phyloP scores from a whole-genome alignment of 1,140 invertebrate species.

The Bombyx mandarina region DNA sequence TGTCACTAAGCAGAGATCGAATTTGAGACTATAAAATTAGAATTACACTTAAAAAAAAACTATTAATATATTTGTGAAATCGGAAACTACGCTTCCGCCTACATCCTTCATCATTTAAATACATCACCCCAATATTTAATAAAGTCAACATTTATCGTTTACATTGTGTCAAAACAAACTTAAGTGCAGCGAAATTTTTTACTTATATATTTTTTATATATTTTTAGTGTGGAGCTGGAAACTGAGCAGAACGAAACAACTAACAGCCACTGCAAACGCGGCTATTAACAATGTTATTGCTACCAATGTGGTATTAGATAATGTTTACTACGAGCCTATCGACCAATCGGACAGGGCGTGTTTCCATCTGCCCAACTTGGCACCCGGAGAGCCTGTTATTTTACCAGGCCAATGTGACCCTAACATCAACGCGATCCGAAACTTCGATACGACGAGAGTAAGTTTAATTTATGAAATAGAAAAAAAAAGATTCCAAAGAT shows the following conservation, averaged over 20 bases:
- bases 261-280: constrained; percentile 18
- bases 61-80: too few species aligned
- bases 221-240: constrained; percentile 44
- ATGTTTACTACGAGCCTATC: constrained; percentile 26
- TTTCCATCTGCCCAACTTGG: constrained; percentile 40
- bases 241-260: constrained; percentile 23
- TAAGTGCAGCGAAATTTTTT: too few species aligned
- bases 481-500: too few species aligned
- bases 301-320: constrained; percentile 22
- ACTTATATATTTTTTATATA: neutral
- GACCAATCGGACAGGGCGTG: constrained; percentile 33
- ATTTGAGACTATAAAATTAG: too few species aligned
- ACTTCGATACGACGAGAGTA: constrained; percentile 37
- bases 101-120: too few species aligned
- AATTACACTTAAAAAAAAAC: too few species aligned
- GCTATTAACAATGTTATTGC: constrained; percentile 25
- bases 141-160: too few species aligned
- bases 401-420: constrained; percentile 42
- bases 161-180: too few species aligned
- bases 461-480: constrained; percentile 5
- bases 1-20: too few species aligned
- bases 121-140: too few species aligned
- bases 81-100: too few species aligned
- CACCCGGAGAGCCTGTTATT: constrained; percentile 29
- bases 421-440: constrained; percentile 30